phyloP scores from a whole-genome alignment of 2,888 invertebrate species.

The Apodemia duryi region DNA sequence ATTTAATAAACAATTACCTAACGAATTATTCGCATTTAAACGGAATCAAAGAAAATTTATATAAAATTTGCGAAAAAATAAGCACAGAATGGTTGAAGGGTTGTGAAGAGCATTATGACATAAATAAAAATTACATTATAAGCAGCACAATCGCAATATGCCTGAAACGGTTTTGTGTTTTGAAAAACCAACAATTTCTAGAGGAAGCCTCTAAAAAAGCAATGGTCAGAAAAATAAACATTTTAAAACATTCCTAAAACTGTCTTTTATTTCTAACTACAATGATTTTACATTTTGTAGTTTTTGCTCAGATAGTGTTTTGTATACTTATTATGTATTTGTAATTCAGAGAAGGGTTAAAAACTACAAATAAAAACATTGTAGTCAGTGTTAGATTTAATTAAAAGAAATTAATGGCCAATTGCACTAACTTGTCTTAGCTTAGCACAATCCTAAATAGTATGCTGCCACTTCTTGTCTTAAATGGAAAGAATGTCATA shows the following conservation, averaged over 20 bases:
- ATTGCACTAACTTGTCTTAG: too few relatives aligned
- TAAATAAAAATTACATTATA: neutral
- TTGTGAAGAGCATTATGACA: neutral
- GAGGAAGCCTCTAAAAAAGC: constrained; percentile 2
- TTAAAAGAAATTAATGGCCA: too few relatives aligned
- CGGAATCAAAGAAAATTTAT: neutral
- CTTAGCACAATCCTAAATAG: too few relatives aligned
- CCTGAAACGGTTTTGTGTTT: neutral
- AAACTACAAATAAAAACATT: neutral
- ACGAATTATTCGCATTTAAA: neutral
- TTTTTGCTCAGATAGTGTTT: neutral
- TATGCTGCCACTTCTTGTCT: too few relatives aligned
- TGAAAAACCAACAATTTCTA: neutral
- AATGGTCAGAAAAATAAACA: neutral
- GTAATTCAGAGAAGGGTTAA: neutral
- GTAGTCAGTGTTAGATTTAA: neutral
- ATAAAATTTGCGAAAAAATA: neutral
- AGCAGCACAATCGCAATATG: neutral
- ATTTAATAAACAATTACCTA: neutral
- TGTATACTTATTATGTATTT: neutral
- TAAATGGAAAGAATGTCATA: too few relatives aligned
- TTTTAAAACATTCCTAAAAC: neutral
- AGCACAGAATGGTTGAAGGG: neutral
- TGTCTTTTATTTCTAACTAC: neutral
- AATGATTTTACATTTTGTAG: neutral